Percentiles rank a stretch among this genome's conserved stretches.
phyloP scores from a whole-genome alignment of 1,140 invertebrate species.

The Hycleus cichorii region DNA sequence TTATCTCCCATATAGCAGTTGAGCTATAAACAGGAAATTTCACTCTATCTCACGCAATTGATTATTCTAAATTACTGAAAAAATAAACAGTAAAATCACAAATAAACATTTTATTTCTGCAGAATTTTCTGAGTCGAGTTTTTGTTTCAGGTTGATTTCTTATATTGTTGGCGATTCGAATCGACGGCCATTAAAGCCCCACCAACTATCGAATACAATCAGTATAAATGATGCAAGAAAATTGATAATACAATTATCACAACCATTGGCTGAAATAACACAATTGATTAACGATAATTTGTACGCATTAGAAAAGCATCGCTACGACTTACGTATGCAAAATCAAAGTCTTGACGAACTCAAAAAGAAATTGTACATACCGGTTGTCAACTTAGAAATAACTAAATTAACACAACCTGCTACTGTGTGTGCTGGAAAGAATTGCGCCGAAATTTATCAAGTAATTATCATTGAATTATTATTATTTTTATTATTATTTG shows the following conservation, averaged over 20 bases:
- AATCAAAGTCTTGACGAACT: slow-evolving; percentile 26
- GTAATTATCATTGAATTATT: slow-evolving; percentile 16
- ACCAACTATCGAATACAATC: slow-evolving; percentile 28
- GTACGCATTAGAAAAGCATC: slow-evolving; percentile 21
- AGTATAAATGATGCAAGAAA: slow-evolving; percentile 35
- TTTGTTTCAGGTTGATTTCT: slow-evolving; percentile 28
- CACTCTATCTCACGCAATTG: no score
- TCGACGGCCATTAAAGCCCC: slow-evolving; percentile 22
- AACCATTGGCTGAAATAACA: slow-evolving; percentile 36
- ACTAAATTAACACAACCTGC: slow-evolving; percentile 30
- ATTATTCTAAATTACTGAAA: no score
- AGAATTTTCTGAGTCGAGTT: no score
- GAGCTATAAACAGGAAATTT: no score
- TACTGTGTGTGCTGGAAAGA: slow-evolving; percentile 32
- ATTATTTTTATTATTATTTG: not conserved
- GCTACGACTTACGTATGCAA: slow-evolving; percentile 13
- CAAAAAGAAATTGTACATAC: slow-evolving; percentile 30
- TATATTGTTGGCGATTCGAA: slow-evolving; percentile 27
- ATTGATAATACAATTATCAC: slow-evolving; percentile 30
- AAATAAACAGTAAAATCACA: no score
- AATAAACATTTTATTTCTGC: no score
- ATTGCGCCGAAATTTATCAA: slow-evolving; percentile 26
- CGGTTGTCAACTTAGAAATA: slow-evolving; percentile 28
- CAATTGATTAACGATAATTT: slow-evolving; percentile 34
- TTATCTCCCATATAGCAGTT: no score